Evolutionary conservation across 30 jellyfish, hydroid and myxozoan species (phyloP), one percentile per base, ranked within the genome.

Genomic region (Cassiopea andromeda): DNA sequence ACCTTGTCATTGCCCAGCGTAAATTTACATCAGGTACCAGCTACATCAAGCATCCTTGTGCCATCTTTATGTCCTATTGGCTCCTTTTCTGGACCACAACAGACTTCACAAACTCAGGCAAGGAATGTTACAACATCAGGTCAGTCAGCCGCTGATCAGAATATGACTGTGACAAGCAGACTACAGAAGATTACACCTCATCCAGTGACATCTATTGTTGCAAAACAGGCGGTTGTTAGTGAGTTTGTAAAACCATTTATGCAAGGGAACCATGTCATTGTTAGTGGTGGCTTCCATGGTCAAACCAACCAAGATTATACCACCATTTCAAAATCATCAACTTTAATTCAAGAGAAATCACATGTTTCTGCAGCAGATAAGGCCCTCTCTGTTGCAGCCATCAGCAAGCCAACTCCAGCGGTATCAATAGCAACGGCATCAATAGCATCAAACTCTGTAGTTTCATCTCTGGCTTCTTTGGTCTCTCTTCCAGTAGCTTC

Each of bases 111-210:
- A 18, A 44, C 89, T 2, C 79, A 70, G 79, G 27, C 16, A 70
- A 70, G 54, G 16, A n/a, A 61, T 8, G 78, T 19, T 1, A 43
- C 89, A 1, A 61, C 72, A 27, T 66, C 44, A 12, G 47, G 44
- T 15, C 49, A 13, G 8, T 64, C 60, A 7, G 69, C 16, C 46
- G 18, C 82, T 13, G 17, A 73, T 46, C 46, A 67, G 16, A 69
- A 73, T 70, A 44, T 48, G 5, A n/a, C 45, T 38, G 12, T 80
- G 5, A 7, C n/a, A 44, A 72, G 78, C 82, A 85, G 46, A 44
- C 82, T 85, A 50, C 93, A 85, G 57, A 85, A 66, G 61, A 58
- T 85, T 18, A 85, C 87, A 2, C 93, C 93, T 1, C 70, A 85
- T 46, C 87, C 87, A n/a, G 15, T 49, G 70, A 46, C 74, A 15